Percentiles rank a stretch among this genome's conserved stretches.
Evolutionary conservation across 2,888 invertebrate genomes (phyloP).

Genomic region (Blera fallax): DNA sequence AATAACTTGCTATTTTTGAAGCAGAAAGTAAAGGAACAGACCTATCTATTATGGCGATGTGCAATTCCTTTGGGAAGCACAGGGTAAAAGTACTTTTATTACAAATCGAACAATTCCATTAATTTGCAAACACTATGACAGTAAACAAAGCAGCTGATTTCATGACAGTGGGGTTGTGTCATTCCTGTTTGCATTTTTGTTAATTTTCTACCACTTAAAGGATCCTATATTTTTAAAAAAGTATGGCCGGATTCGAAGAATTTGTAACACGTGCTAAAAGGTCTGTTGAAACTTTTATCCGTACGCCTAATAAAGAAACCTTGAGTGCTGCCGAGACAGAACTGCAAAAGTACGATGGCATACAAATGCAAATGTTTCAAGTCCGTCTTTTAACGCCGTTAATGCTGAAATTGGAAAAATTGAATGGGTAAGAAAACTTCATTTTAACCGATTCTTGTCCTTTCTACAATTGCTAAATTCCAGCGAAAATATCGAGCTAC

Average conservation of each 20-base stretch:
- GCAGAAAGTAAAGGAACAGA: no score
- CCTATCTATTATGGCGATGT: no score
- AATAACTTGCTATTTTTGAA: no score
- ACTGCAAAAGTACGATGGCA: conserved; percentile 76
- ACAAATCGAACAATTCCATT: background rate
- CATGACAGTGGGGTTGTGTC: background rate
- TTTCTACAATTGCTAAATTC: background rate
- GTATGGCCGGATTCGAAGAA: conserved; percentile 77
- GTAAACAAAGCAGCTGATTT: conserved; percentile 20
- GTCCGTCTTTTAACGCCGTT: conserved; percentile 79
- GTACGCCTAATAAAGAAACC: conserved; percentile 75
- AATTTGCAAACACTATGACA: background rate
- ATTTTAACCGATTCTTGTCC: background rate
- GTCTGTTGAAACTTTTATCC: conserved; percentile 78
- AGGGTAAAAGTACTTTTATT: background rate
- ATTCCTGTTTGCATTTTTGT: background rate
- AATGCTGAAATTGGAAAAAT: conserved; percentile 78
- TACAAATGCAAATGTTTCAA: conserved; percentile 78
- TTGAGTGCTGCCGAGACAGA: conserved; percentile 75
- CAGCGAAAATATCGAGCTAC: conserved; percentile 78
- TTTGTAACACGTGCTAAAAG: conserved; percentile 79
- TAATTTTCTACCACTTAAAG: background rate
- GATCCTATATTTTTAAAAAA: background rate
- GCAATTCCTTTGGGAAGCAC: background rate
- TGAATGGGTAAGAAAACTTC: conserved; percentile 75